A percentile compares a stretch with the other conserved stretches of the same genome.
phyloP scores from a whole-genome alignment of 2,797 vertebrate genomes.

The Macropodus opercularis region DNA sequence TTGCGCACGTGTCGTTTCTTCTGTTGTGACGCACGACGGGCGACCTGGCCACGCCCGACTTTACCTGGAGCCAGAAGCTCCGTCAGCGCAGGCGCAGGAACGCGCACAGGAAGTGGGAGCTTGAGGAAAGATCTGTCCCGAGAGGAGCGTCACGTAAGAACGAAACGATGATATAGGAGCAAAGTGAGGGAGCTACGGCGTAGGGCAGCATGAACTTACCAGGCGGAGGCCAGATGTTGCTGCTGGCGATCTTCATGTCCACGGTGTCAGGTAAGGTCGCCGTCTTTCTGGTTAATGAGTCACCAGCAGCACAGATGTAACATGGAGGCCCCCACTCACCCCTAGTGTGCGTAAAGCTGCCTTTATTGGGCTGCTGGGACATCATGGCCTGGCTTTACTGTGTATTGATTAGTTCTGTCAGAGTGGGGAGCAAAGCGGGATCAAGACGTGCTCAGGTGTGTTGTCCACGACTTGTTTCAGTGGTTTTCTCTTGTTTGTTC shows the following conservation, averaged over 20 bases:
- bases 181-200: neutral
- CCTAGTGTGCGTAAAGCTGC: neutral
- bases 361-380: neutral
- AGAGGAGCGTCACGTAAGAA: neutral
- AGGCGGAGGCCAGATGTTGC: slow-evolving; percentile 1
- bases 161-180: slow-evolving; percentile 10
- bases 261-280: slow-evolving; percentile 58
- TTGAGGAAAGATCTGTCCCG: neutral
- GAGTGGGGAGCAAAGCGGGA: neutral
- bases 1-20: neutral
- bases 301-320: neutral
- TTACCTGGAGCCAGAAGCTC: slow-evolving; percentile 23
- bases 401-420: neutral
- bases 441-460: neutral
- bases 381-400: too few species aligned
- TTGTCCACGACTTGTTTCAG: neutral
- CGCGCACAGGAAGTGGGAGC: slow-evolving; percentile 55
- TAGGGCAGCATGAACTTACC: slow-evolving; percentile 41
- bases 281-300: slow-evolving; percentile 6
- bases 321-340: too few species aligned
- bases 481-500: neutral
- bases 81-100: neutral
- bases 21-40: slow-evolving; percentile 14
- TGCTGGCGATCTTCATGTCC: slow-evolving; percentile 10
- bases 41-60: slow-evolving; percentile 41